phyloP scores from a whole-genome alignment of 1,140 invertebrate genomes.

The Radopholus similis region DNA sequence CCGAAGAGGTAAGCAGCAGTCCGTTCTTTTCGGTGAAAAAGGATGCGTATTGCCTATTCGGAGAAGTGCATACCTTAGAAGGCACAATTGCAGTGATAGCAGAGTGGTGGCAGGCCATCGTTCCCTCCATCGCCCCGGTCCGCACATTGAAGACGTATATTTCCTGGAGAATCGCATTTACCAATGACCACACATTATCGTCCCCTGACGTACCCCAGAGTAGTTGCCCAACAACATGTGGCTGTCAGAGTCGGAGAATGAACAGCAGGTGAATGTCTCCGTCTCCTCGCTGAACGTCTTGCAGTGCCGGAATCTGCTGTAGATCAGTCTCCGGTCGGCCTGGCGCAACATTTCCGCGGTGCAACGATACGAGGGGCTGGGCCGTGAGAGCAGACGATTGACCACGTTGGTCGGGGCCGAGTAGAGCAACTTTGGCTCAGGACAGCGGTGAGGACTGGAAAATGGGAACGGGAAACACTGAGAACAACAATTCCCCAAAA shows the following conservation, averaged over 20 bases:
- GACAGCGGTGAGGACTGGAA: constrained; percentile 80
- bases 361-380: constrained; percentile 32
- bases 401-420: constrained; percentile 71
- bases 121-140: constrained; percentile 67
- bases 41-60: constrained; percentile 60
- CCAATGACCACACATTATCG: constrained; percentile 64
- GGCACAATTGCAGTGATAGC: constrained; percentile 35
- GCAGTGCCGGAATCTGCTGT: constrained; percentile 81
- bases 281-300: constrained; percentile 77
- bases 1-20: constrained; percentile 77
- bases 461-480: constrained; percentile 3
- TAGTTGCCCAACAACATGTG: constrained; percentile 65
- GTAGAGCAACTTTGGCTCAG: constrained; percentile 73
- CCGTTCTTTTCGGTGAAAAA: constrained; percentile 63
- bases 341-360: constrained; percentile 56
- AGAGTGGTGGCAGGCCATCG: constrained; percentile 35
- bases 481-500: constrained; percentile 1
- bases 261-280: constrained; percentile 76
- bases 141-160: constrained; percentile 79
- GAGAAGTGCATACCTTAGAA: constrained; percentile 18
- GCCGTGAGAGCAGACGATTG: constrained; percentile 48
- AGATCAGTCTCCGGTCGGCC: constrained; percentile 76
- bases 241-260: no score
- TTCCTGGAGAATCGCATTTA: constrained; percentile 77
- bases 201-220: neutral